Evolutionary conservation across 2,797 vertebrate species (phyloP).

Genomic region (Paratrypauchen microcephalus): DNA sequence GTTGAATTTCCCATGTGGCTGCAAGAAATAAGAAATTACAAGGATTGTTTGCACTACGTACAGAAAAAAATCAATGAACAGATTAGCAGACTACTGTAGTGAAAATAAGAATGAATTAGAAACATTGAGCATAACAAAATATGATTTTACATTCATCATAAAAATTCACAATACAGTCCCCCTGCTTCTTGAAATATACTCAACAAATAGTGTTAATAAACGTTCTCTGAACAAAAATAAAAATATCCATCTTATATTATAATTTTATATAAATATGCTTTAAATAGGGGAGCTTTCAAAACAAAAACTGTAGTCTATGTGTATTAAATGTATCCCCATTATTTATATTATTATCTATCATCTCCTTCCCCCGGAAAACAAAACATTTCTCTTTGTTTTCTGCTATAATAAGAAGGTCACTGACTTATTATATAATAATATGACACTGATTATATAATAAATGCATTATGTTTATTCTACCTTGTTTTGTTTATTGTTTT

Average conservation of each 20-base stretch:
- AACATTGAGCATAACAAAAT: no score
- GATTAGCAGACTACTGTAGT: no score
- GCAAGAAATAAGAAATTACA: constrained; percentile 56
- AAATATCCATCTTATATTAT: not conserved
- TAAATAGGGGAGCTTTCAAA: no score
- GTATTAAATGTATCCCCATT: no score
- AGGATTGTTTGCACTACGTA: not conserved
- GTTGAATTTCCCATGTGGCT: constrained; percentile 60
- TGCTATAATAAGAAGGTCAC: not conserved
- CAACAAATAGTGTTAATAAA: not conserved
- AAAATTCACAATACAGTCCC: not conserved
- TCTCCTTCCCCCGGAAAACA: not conserved
- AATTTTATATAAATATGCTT: not conserved
- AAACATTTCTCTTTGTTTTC: not conserved
- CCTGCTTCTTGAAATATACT: not conserved
- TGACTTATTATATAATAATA: not conserved
- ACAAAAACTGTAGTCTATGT: not conserved
- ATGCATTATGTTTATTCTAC: not conserved
- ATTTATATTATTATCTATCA: no score
- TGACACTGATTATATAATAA: not conserved
- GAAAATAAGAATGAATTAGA: no score
- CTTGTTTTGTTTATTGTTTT: not conserved
- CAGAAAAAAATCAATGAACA: not conserved
- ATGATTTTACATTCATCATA: not conserved
- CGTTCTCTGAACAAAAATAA: not conserved